phyloP scores from a whole-genome alignment of 2,888 invertebrate species.

The Bursaphelenchus okinawaensis region DNA sequence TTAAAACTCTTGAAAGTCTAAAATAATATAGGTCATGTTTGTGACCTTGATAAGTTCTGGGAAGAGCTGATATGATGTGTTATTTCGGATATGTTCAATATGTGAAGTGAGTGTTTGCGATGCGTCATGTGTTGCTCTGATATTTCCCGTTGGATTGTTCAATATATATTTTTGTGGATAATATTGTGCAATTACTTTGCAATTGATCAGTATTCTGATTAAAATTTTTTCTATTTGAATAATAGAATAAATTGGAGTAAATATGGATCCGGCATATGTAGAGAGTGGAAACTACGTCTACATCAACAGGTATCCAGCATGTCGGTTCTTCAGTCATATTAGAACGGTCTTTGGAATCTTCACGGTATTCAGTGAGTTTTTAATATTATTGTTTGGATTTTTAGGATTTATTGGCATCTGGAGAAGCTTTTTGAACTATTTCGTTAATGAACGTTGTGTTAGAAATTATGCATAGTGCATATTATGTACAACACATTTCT shows the following conservation, averaged over 20 bases:
- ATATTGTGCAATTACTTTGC: not conserved
- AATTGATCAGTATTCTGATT: no score
- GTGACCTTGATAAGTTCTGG: no score
- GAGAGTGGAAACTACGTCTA: conserved; percentile 25
- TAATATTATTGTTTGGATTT: conserved; percentile 8
- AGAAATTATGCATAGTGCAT: not conserved
- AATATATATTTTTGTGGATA: not conserved
- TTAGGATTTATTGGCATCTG: no score
- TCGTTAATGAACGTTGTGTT: not conserved
- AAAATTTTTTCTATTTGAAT: no score
- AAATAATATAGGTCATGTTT: no score
- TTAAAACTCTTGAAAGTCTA: no score
- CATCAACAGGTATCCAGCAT: conserved; percentile 29
- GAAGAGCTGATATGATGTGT: no score
- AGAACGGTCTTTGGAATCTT: conserved; percentile 28
- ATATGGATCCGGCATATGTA: not conserved
- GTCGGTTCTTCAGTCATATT: conserved; percentile 28
- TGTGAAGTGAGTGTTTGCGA: not conserved
- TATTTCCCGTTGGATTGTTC: not conserved
- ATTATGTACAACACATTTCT: no score
- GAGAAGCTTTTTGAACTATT: not conserved
- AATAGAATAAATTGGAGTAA: no score
- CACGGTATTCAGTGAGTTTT: conserved; percentile 19
- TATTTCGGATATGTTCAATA: no score
- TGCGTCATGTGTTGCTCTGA: not conserved